A percentile compares a stretch with the other conserved stretches of the same genome.
phyloP scores from a whole-genome alignment of 2,797 vertebrate species.

The Florisuga fusca region DNA sequence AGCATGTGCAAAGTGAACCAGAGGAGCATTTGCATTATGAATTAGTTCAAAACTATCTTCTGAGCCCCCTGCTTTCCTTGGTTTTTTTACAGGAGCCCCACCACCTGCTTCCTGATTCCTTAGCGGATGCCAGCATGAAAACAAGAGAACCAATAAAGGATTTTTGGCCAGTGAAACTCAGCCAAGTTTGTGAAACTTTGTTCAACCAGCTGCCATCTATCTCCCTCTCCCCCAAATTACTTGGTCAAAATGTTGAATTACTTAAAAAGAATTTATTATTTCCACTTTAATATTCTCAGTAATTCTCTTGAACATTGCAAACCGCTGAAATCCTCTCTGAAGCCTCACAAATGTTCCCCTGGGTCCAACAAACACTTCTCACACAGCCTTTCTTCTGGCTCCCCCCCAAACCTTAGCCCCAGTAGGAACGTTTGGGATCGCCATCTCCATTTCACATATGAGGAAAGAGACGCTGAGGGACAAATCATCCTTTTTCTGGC shows the following conservation, averaged over 20 bases:
- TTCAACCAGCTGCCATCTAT: not conserved
- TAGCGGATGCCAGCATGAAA: not conserved
- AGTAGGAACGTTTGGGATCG: not conserved
- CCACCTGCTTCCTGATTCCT: not conserved
- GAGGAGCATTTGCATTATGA: not conserved
- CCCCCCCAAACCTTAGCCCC: not conserved
- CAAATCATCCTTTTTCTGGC: not conserved
- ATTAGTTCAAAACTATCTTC: not conserved
- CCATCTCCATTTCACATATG: not conserved
- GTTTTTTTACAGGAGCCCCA: not conserved
- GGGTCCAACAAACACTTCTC: not conserved
- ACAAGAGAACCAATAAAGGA: not conserved
- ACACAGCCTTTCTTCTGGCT: not conserved
- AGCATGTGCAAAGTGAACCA: not conserved
- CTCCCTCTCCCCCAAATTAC: not conserved
- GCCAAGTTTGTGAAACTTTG: not conserved
- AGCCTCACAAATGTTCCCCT: not conserved
- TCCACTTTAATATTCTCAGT: not conserved
- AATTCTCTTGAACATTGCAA: not conserved
- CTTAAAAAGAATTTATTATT: constrained; percentile 30
- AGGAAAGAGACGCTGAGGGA: not conserved
- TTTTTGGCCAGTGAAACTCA: not conserved
- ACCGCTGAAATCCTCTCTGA: not conserved
- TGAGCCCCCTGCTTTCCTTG: not conserved
- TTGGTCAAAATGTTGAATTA: constrained; percentile 3